Evolutionary conservation across 1,140 invertebrate species (phyloP).

Genomic region (Pseudomyrmex concolor): DNA sequence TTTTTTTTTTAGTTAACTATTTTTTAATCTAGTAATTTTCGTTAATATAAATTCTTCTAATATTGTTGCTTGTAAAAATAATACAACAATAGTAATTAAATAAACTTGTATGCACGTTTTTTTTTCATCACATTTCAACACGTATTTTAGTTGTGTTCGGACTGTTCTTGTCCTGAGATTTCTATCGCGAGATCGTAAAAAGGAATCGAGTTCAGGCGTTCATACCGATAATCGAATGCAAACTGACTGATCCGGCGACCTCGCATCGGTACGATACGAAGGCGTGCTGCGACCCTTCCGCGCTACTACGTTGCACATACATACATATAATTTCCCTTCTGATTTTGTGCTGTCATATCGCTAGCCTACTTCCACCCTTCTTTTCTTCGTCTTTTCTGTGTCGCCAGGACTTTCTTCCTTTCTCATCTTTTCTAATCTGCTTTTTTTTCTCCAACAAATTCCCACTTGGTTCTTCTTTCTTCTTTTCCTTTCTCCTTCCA

Average conservation of each 20-base stretch:
- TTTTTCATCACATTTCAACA: neutral
- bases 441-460: constrained; percentile 31
- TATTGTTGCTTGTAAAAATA: too few relatives aligned
- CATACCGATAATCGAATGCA: constrained; percentile 44
- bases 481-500: neutral
- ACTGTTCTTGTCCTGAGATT: too few relatives aligned
- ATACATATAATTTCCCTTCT: neutral
- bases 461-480: neutral
- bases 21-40: too few relatives aligned
- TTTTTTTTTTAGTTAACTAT: too few relatives aligned
- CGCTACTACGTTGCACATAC: neutral
- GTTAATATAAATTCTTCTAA: too few relatives aligned
- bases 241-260: constrained; percentile 47
- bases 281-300: constrained; percentile 47
- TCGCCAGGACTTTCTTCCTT: constrained; percentile 36
- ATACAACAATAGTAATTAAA: too few relatives aligned
- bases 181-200: neutral
- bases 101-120: too few relatives aligned
- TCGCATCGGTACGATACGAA: constrained; percentile 6
- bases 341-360: neutral
- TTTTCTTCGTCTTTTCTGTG: constrained; percentile 17
- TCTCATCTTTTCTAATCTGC: constrained; percentile 57
- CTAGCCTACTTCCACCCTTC: constrained; percentile 42
- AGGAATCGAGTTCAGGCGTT: constrained; percentile 3
- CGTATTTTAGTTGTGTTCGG: neutral